Evolutionary conservation across 2,888 invertebrate species (phyloP).

Genomic region (Pammene aurita): DNA sequence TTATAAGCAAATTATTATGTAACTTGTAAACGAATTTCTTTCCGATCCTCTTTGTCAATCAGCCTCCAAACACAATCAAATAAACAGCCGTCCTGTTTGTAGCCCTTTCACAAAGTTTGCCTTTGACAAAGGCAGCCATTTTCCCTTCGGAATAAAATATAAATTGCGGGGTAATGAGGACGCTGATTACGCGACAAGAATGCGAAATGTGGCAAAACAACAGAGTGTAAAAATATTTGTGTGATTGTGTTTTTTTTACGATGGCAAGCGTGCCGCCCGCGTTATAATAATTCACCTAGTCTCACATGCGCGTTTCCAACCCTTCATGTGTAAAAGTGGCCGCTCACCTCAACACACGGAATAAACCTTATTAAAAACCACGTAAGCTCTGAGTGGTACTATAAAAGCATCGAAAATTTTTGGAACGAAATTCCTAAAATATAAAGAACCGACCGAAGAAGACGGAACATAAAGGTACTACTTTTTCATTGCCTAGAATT

Average conservation of each 20-base stretch:
- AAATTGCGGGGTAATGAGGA: conserved; percentile 33
- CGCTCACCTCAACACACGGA: no score
- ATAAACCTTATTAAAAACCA: no score
- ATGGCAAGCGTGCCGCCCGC: background rate
- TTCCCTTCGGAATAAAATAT: conserved; percentile 34
- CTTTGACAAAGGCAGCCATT: conserved; percentile 28
- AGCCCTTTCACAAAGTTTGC: conserved; percentile 21
- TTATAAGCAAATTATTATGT: background rate
- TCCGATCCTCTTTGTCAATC: conserved; percentile 1
- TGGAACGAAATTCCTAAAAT: no score
- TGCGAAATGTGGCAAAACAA: conserved; percentile 13
- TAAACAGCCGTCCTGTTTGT: conserved; percentile 10
- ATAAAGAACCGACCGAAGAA: no score
- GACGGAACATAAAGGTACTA: no score
- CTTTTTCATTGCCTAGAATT: no score
- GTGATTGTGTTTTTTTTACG: background rate
- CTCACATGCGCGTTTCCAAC: no score
- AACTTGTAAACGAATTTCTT: conserved; percentile 4
- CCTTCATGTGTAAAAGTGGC: no score
- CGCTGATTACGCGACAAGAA: conserved; percentile 21
- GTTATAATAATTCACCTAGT: no score
- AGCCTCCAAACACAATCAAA: conserved; percentile 15
- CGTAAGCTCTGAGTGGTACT: no score
- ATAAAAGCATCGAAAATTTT: no score
- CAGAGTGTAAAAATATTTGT: conserved; percentile 12